phyloP scores from a whole-genome alignment of 2,888 invertebrate species.

The Eristalis intricaria region DNA sequence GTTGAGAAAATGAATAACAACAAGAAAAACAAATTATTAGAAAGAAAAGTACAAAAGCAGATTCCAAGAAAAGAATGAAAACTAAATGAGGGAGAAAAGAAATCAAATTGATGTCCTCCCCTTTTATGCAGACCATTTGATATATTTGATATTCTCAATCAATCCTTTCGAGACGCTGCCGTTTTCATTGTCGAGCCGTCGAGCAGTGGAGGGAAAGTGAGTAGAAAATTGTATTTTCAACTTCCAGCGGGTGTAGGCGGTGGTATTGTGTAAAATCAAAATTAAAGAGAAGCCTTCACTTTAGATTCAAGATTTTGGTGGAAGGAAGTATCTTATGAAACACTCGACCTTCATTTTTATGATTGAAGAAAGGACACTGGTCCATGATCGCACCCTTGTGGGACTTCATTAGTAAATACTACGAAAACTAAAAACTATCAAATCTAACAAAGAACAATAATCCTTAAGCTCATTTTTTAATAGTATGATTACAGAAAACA shows the following conservation, averaged over 20 bases:
- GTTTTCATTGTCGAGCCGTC: background rate
- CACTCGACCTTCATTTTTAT: no score
- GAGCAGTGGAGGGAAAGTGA: background rate
- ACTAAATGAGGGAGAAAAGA: background rate
- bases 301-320: no score
- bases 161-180: background rate
- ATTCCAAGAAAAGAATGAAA: background rate
- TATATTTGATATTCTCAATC: slow-evolving; percentile 28
- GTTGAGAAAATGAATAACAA: slow-evolving; percentile 33
- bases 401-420: no score
- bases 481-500: no score
- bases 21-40: slow-evolving; percentile 14
- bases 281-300: background rate
- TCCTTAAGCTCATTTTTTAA: no score
- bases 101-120: slow-evolving; percentile 33
- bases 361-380: no score
- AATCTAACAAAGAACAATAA: no score
- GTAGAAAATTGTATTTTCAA: background rate
- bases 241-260: background rate
- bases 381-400: no score
- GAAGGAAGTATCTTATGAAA: no score
- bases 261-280: no score
- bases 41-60: background rate
- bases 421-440: no score
- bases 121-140: slow-evolving; percentile 30